These are phyloP conservation scores for Brachionus rotundiformis DNA, from an alignment of 1,140 invertebrate genomes.

Conservation along the genomic window DNA sequence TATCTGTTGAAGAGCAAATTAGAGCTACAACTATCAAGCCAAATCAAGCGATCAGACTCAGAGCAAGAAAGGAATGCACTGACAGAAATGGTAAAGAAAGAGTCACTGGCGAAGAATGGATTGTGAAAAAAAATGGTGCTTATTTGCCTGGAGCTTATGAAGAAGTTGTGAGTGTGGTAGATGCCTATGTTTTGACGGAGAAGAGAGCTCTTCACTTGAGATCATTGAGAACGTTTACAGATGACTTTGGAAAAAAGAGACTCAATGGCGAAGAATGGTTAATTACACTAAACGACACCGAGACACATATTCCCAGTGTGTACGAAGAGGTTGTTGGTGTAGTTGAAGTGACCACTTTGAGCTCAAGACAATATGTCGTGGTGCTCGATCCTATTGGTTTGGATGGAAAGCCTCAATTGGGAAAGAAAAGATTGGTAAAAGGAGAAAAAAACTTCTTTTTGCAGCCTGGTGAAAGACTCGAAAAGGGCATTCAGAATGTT, in stretches of 20 bases:
- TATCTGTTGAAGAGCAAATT: constrained; percentile 63
- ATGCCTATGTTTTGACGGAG: constrained; percentile 66
- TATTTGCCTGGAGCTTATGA: constrained; percentile 68
- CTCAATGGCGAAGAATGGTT: constrained; percentile 68
- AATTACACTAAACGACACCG: constrained; percentile 64
- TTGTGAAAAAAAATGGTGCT: constrained; percentile 65
- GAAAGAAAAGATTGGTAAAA: constrained; percentile 58
- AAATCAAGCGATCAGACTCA: constrained; percentile 65
- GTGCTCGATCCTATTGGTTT: constrained; percentile 65
- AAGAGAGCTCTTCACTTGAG: constrained; percentile 67
- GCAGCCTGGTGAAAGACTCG: constrained; percentile 65
- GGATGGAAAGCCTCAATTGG: constrained; percentile 65
- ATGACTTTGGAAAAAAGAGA: constrained; percentile 63
- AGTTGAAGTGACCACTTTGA: constrained; percentile 65
- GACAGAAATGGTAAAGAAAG: constrained; percentile 63
- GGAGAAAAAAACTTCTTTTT: constrained; percentile 67
- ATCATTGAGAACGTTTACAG: constrained; percentile 65
- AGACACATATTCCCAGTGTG: constrained; percentile 67
- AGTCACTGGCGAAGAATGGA: constrained; percentile 67
- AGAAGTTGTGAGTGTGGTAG: constrained; percentile 65
- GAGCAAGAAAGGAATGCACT: constrained; percentile 64
- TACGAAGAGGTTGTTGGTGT: constrained; percentile 66
- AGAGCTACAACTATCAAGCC: constrained; percentile 63
- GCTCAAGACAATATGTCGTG: constrained; percentile 66
- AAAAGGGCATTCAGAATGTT: constrained; percentile 66